These are phyloP conservation scores for Anseranas semipalmata DNA, from an alignment of 2,113 vertebrate genomes.

Conservation along the genomic window DNA sequence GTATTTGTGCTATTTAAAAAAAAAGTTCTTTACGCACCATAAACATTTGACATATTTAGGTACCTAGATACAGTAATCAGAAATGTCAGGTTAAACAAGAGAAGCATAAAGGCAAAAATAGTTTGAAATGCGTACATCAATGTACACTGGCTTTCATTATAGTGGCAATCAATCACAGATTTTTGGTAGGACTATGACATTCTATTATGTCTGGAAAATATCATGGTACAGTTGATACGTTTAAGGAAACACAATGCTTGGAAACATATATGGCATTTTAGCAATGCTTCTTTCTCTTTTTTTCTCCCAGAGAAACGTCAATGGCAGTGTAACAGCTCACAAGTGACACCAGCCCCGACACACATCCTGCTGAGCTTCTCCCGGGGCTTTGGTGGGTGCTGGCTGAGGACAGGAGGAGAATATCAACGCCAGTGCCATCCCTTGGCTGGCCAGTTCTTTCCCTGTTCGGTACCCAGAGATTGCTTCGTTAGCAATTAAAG, in stretches of 20 bases:
- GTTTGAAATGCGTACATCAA: constrained; percentile 32
- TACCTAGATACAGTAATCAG: constrained; percentile 27
- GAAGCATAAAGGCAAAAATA: constrained; percentile 41
- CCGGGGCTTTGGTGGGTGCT: neutral
- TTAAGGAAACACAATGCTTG: constrained; percentile 38
- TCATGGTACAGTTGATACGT: constrained; percentile 12
- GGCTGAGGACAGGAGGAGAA: neutral
- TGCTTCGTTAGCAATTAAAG: neutral
- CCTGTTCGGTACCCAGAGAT: no score
- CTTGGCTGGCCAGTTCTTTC: neutral
- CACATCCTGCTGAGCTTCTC: neutral
- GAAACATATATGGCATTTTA: constrained; percentile 34
- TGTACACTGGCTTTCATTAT: constrained; percentile 46
- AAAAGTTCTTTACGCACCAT: neutral
- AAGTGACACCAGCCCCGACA: neutral
- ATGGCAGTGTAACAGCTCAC: neutral
- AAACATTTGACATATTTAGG: constrained; percentile 45
- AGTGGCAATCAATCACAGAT: constrained; percentile 32
- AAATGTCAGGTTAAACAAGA: constrained; percentile 62
- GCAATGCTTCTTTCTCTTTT: neutral
- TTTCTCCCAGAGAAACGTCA: neutral
- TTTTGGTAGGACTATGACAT: constrained; percentile 33
- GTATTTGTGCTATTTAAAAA: constrained; percentile 22
- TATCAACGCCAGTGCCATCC: neutral
- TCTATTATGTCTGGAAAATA: constrained; percentile 50